A percentile compares a stretch with the other conserved stretches of the same genome.
phyloP scores from a whole-genome alignment of 2,797 vertebrate species.

The Pangasius sanitwongsei region DNA sequence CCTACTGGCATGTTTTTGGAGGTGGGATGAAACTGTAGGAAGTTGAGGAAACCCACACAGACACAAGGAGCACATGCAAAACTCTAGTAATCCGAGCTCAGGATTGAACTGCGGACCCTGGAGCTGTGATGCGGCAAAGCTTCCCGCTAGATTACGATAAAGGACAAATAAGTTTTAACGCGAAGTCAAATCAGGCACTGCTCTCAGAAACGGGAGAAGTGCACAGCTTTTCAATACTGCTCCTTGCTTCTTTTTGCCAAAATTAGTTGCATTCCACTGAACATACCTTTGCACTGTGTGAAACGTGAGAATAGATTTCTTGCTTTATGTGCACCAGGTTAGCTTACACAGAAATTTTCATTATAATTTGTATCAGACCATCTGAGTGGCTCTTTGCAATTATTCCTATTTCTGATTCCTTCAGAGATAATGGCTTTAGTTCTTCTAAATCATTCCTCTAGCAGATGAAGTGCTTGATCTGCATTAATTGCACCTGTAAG shows the following conservation, averaged over 20 bases:
- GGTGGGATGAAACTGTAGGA: background rate
- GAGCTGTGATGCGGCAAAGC: background rate
- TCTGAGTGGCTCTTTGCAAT: conserved; percentile 24
- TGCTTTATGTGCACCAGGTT: background rate
- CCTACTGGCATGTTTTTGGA: background rate
- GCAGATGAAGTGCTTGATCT: conserved; percentile 53
- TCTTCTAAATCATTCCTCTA: conserved; percentile 30
- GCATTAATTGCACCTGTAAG: conserved; percentile 76
- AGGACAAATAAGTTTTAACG: background rate
- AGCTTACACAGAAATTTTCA: background rate
- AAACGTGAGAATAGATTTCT: background rate
- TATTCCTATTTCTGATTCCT: conserved; percentile 45
- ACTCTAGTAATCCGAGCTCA: background rate
- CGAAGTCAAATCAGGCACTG: background rate
- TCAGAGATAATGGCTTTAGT: conserved; percentile 33
- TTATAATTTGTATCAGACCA: background rate
- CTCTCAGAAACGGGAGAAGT: background rate
- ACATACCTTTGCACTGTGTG: background rate
- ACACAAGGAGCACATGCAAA: background rate
- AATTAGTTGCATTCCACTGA: background rate
- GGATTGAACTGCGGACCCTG: too few relatives aligned
- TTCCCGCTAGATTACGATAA: background rate
- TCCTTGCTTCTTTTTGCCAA: background rate
- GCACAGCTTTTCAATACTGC: background rate
- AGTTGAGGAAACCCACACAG: background rate